Evolutionary conservation across 30 jellyfish, hydroid and myxozoan species (phyloP).

Genomic region (Phacellophora camtschatica): DNA sequence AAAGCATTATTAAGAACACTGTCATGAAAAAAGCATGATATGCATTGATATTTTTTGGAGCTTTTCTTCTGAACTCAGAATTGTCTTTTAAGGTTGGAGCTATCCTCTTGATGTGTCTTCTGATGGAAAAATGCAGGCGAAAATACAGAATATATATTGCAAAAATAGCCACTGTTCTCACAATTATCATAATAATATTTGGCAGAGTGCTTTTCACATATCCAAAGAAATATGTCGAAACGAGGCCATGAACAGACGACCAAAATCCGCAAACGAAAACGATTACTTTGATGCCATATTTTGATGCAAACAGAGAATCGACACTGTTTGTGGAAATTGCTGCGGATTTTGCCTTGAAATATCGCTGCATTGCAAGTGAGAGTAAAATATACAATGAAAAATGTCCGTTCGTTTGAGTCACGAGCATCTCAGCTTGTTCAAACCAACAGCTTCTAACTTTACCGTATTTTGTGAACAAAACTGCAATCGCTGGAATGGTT

Average conservation of each 20-base stretch:
- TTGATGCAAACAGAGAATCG: background rate
- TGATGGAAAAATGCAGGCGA: conserved; percentile 1
- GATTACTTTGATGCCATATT: background rate
- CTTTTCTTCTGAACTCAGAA: background rate
- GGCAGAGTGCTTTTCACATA: background rate
- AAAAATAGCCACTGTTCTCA: background rate
- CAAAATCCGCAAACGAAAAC: background rate
- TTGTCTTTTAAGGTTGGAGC: background rate
- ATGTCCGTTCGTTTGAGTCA: conserved; percentile 20
- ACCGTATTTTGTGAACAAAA: background rate
- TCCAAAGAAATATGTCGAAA: conserved; percentile 13
- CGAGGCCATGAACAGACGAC: conserved; percentile 22
- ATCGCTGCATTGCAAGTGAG: conserved; percentile 30
- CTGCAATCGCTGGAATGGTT: background rate
- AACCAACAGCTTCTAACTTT: background rate
- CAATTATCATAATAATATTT: conserved; percentile 6
- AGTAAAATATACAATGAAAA: conserved; percentile 15
- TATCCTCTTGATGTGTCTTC: background rate
- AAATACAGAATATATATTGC: background rate
- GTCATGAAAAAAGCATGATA: background rate
- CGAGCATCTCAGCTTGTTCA: background rate
- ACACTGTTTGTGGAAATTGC: background rate
- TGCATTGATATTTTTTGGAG: background rate
- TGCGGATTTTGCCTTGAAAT: background rate
- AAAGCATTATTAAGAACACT: background rate